Evolutionary conservation across 1,140 invertebrate species (phyloP).

Genomic region (Papilio aristodemus): DNA sequence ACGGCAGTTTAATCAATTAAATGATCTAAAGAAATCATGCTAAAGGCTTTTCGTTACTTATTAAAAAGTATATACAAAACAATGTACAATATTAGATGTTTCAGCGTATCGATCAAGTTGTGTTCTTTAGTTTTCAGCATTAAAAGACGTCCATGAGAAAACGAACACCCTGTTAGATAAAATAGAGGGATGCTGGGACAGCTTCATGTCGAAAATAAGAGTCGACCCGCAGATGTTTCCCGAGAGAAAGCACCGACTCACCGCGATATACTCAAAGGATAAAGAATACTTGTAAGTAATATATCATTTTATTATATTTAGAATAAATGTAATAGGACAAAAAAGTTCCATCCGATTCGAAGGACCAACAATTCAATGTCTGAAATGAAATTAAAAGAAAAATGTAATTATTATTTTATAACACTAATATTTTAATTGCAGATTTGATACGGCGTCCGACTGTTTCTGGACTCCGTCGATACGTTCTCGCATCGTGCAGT

Average conservation of each 20-base stretch:
- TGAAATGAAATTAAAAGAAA: not conserved
- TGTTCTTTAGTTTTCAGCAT: conserved; percentile 82
- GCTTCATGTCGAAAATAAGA: conserved; percentile 82
- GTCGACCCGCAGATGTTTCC: conserved; percentile 86
- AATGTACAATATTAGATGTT: not conserved
- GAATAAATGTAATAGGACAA: not conserved
- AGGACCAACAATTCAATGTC: not conserved
- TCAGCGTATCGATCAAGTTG: conserved; percentile 20
- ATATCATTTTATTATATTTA: not conserved
- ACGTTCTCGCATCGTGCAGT: conserved; percentile 93
- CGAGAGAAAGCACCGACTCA: conserved; percentile 86
- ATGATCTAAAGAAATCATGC: no score
- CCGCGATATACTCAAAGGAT: conserved; percentile 91
- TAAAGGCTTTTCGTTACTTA: no score
- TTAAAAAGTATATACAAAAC: not conserved
- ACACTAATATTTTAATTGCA: conserved; percentile 60
- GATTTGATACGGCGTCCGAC: conserved; percentile 90
- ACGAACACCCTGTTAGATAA: conserved; percentile 83
- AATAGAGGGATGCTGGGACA: conserved; percentile 82
- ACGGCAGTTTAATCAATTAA: no score
- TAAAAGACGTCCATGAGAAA: conserved; percentile 81
- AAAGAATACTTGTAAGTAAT: conserved; percentile 91
- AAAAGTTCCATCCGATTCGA: not conserved
- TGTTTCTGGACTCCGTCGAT: conserved; percentile 93
- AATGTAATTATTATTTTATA: no score